Evolutionary conservation across 2,888 invertebrate species (phyloP), one percentile per base, ranked within the genome.

Genomic region (Marasmarcha lunaedactyla): DNA sequence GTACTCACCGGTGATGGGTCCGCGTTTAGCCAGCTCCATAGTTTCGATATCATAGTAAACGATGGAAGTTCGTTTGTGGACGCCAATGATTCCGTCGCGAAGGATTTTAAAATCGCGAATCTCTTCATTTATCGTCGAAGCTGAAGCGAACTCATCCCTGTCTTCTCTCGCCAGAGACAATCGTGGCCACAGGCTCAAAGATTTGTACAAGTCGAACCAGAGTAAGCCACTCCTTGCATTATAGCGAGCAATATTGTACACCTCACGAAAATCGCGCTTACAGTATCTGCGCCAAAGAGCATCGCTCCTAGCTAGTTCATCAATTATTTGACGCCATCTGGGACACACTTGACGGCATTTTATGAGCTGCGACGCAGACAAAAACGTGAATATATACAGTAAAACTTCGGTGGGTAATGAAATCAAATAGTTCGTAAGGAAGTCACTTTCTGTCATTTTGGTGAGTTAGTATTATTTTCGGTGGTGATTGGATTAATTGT

Each of bases 121-220:
- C 38, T 76, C 70, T 0, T 74, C 64, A 1, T 38, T 40, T 0
- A 54, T 40, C 3, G 40, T 43, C 0, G 67, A 58, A 0, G 71
- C 70, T 1, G 60, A 49, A 0, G 72, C 63, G 20, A 77, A 76
- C 42, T 78, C 78, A 4, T 76, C 71, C 1, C 42, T 47, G 0
- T 44, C 39, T 37, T 74, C 74, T 1, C 41, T 46, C 1, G 76
- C 65, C 0, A 44, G 10, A 0, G 39, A 4, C 2, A 81, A 34
- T 26, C 54, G 54, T 0, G 63, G 49, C 81, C 81, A 81, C 0
- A 76, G 51, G 0, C 59, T 42, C 0, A 81, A 39, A 0, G 72
- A 71, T 2, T 64, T 59, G 41, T 78, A 81, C 2, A 79, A 47
- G 42, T 70, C 50, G 37, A 51, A 66, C 71, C 71, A 77, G 0